These are phyloP conservation scores for Polypedilum pembai DNA, from an alignment of 1,140 invertebrate species.

Conservation along the genomic window DNA sequence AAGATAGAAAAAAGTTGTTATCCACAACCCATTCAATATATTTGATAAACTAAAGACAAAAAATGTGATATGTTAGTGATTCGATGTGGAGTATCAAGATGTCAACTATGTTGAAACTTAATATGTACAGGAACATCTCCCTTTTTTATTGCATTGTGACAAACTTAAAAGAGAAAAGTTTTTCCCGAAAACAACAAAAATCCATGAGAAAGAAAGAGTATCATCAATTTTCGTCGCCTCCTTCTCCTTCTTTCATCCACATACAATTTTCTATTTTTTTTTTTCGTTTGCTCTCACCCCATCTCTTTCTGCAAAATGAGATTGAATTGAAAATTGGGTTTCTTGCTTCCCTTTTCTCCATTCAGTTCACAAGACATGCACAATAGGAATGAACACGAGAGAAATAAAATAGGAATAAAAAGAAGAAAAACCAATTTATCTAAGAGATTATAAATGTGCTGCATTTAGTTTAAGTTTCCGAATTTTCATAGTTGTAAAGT, in stretches of 20 bases:
- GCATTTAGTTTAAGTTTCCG: slow-evolving; percentile 17
- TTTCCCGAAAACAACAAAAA: not conserved
- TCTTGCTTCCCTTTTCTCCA: not conserved
- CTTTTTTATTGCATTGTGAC: not conserved
- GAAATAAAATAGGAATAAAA: slow-evolving; percentile 3
- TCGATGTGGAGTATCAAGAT: not conserved
- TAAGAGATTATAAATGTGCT: slow-evolving; percentile 19
- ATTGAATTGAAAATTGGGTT: slow-evolving; percentile 19
- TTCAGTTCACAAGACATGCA: not conserved
- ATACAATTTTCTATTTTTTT: not conserved
- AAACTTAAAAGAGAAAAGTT: not conserved
- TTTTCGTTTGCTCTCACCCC: not conserved
- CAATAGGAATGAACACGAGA: not conserved
- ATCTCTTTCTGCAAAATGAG: not conserved
- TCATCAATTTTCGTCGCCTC: not conserved
- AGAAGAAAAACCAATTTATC: slow-evolving; percentile 1
- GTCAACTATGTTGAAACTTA: not conserved
- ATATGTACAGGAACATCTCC: not conserved
- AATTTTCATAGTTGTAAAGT: slow-evolving; percentile 12
- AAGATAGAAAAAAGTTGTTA: not conserved
- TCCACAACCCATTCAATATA: not conserved
- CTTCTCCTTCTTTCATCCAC: not conserved
- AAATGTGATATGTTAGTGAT: not conserved
- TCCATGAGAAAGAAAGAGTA: not conserved
- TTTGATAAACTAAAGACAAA: not conserved